Evolutionary conservation across 2,113 vertebrate genomes (phyloP), one percentile per base, ranked within the genome.

Genomic region (Nansenia antarctica): DNA sequence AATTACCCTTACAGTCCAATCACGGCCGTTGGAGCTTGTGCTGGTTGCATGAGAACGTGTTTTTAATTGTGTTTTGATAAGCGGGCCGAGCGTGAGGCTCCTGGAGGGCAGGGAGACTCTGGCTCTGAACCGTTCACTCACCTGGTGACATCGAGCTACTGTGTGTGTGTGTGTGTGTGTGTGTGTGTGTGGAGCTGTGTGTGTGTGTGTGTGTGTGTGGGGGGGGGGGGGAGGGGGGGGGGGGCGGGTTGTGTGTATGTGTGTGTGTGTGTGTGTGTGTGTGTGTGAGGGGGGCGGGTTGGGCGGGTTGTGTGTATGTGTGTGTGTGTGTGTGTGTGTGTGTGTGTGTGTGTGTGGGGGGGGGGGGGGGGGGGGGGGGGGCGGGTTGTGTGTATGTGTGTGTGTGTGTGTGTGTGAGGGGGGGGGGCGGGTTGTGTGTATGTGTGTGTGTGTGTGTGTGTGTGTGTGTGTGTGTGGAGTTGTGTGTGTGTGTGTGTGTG

Each of bases 1-100:
- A 88, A 87, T 87, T 86, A 86, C 71, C 77, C 86, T 87, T 86
- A 86, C 71, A 76, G 66, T 60, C 74, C 73, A 86, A 84, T 82
- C 74, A 77, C n/a, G 62, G 54, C 57, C 18, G 59, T 78, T 67
- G 11, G 67, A n/a, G 62, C 34, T 78, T 55, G 37, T 62, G 62
- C 65, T 45, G 62, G 80, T 83, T 82, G 74, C 73, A 76, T 73
- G 65, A 70, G 64, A 70, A 72, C 35, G 54, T 74, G 63, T 74
- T 72, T 69, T 69, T 67, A 68, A 82, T 79, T 79, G 69, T 74
- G 81, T 85, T 83, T 83, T 26, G 52, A 52, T 73, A 76, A n/a
- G 67, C 75, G 62, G n/a, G 14, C 65, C 73, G 69, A 82, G 72
- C 73, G 72, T 45, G 26, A 60, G 57, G 2, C 26, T 11, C 22